Evolutionary conservation across 2,888 invertebrate genomes (phyloP), one percentile per base, ranked within the genome.

Genomic region (Drosophila paranaensis): DNA sequence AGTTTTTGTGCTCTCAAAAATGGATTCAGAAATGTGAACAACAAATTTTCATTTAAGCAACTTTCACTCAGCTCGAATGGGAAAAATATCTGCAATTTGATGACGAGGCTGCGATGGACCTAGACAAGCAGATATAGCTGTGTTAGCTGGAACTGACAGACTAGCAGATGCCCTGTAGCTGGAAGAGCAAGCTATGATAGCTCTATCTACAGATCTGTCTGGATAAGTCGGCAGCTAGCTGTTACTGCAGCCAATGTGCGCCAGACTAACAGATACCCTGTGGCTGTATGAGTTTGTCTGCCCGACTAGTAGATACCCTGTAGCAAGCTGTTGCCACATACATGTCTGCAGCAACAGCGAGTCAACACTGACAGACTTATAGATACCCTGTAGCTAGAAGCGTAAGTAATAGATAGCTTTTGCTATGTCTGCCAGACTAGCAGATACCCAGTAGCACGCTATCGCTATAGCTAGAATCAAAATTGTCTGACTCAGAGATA

Each of bases 41-140:
- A 40, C 20, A 74, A 20, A 71, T 71, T 71, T 65, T 14, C 63
- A 64, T 70, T 63, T 60, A 64, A 63, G 35, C 45, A 53, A 53
- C 37, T 46, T 20, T 27, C 46, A 71, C 43, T 43, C 20, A 25
- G 20, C 43, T 33, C 10, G 33, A 20, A 43, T 5, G 6, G 30
- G 33, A 42, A 11, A 14, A 30, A 14, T 14, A 43, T 43, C 10
- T 14, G 30, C 51, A 51, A 54, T 39, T 10, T 40, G 39, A 6
- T 27, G 54, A 14, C 27, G 4, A 27, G 25, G 37, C 39, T 53
- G 27, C 1, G 14, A 35, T 9, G 9, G 35, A 25, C 33, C 50
- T 16, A 6, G 30, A n/a, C n/a, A n/a, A n/a, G n/a, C n/a, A 10
- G 30, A n/a, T 9, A n/a, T 48, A 6, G 2, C 20, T 33, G n/a